A percentile compares a stretch with the other conserved stretches of the same genome.
Evolutionary conservation across 2,797 vertebrate species (phyloP).

Genomic region (Podargus strigoides): DNA sequence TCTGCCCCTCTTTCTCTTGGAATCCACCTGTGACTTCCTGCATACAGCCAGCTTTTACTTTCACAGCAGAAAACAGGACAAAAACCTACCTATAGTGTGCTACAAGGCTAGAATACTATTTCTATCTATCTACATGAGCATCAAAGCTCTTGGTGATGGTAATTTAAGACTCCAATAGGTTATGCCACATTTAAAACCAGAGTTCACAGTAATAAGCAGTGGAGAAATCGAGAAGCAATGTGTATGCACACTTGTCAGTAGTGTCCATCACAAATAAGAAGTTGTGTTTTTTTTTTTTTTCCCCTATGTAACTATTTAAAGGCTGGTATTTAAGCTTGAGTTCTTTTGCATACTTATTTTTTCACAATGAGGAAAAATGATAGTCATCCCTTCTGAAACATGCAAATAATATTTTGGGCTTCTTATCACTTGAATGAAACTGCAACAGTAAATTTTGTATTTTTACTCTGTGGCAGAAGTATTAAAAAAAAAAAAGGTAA

Average conservation of each 20-base stretch:
- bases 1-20: background rate
- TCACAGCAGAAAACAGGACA: background rate
- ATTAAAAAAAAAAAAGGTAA: background rate
- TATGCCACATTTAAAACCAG: background rate
- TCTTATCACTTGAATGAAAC: background rate
- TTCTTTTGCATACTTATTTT: background rate
- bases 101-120: background rate
- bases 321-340: background rate
- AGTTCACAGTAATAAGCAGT: background rate
- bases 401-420: background rate
- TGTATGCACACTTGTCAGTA: background rate
- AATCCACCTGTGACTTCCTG: background rate
- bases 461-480: background rate
- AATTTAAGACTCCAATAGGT: background rate
- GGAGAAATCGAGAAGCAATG: background rate
- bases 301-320: background rate
- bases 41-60: background rate
- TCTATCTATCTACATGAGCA: background rate
- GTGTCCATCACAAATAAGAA: background rate
- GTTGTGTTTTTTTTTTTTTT: accelerated
- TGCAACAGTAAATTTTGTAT: background rate
- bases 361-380: background rate
- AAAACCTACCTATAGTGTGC: background rate
- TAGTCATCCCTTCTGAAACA: background rate
- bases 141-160: background rate